Evolutionary conservation across 1,140 invertebrate species (phyloP), one percentile per base, ranked within the genome.

Genomic region (Monochamus saltuarius): DNA sequence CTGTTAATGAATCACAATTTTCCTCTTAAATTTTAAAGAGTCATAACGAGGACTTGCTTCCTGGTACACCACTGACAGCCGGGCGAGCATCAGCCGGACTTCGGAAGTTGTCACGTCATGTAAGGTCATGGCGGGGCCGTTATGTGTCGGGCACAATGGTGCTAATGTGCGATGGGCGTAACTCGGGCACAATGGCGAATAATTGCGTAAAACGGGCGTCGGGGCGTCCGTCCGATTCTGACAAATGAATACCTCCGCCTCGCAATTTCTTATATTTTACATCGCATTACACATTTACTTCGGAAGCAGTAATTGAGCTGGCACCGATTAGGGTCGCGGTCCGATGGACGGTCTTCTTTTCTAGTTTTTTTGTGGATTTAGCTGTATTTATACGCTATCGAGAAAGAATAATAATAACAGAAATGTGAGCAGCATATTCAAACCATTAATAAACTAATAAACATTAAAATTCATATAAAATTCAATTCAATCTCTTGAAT

Each of bases 101-200:
- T 16, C 39, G n/a, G 39, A n/a, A 42, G 39, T 42, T 42, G 39
- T n/a, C 16, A 42, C 16, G n/a, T 16, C n/a, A 17, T 16, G 39
- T 42, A 42, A 13, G n/a, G n/a, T n/a, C 39, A 42, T n/a, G 39
- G n/a, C 16, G 39, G n/a, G 39, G n/a, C 39, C 4, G 39, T 16
- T 42, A 42, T 13, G n/a, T 42, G 39, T 42, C 39, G 39, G 39
- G 16, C 39, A 54, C 52, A 54, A 54, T 54, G 39, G 36, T 34
- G 38, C 52, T 54, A 54, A 54, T 54, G 52, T 34, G n/a, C 8
- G 7, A 8, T 17, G 14, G 36, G 52, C 11, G 39, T 42, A 13
- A 42, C 39, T 13, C 11, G 1, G 10, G 52, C 52, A 54, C 52
- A 54, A 54, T 54, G 37, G 52, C 52, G n/a, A 37, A 54, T 54